Conservation (phyloP, 1,140 invertebrate species). For the Lordiphosa collinella region DNA sequence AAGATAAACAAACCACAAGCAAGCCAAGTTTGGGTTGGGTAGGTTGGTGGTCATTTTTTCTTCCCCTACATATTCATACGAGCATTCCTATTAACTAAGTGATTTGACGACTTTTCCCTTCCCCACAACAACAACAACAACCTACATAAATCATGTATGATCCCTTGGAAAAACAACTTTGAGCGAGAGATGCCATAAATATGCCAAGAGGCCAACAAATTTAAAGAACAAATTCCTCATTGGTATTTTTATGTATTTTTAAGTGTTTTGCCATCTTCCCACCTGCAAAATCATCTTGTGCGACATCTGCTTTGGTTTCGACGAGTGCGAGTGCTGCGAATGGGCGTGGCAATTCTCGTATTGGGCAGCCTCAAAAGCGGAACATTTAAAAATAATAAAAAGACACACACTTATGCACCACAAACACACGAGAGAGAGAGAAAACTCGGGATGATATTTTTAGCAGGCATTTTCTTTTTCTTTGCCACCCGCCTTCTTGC, state of each 20-base stretch:
- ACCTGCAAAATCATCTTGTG: conserved; percentile 35
- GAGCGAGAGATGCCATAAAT: conserved; percentile 16
- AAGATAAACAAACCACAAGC: conserved; percentile 37
- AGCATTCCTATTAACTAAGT: conserved; percentile 30
- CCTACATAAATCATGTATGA: conserved; percentile 46
- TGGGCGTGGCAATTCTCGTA: conserved; percentile 52
- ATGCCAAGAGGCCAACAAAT: conserved; percentile 17
- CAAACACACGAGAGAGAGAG: background rate
- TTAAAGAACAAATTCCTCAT: conserved; percentile 15
- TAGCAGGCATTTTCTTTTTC: conserved; percentile 32
- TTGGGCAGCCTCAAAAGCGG: conserved; percentile 41
- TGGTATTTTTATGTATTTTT: conserved; percentile 77
- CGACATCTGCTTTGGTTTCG: conserved; percentile 11
- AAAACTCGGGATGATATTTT: conserved; percentile 43
- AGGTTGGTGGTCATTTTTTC: background rate
- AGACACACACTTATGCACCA: too few species aligned
- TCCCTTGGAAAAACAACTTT: conserved; percentile 52
- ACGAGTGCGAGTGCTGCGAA: conserved; percentile 6
- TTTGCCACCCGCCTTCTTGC: conserved; percentile 26
- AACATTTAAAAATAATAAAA: conserved; percentile 56
- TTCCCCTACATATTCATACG: too few species aligned
- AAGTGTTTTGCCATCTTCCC: conserved; percentile 56
- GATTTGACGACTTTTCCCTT: conserved; percentile 18
- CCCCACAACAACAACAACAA: too few species aligned
- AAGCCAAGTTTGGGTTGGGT: conserved; percentile 27